A percentile compares a stretch with the other conserved stretches of the same genome.
Evolutionary conservation across 2,113 vertebrate genomes (phyloP).

Genomic region (Mesembrinibis cayennensis): DNA sequence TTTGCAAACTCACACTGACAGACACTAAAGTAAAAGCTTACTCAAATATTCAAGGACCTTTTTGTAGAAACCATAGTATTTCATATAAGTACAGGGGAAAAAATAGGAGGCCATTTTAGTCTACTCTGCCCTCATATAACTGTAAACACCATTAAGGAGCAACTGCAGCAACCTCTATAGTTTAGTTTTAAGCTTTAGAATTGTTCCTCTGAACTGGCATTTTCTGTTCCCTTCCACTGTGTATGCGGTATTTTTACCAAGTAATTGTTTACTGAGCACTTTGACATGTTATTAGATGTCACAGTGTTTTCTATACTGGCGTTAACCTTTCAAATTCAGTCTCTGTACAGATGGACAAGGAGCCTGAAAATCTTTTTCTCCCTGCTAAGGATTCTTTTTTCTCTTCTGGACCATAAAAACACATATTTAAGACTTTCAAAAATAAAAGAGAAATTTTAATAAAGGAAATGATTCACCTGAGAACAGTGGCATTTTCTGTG

Average conservation of each 20-base stretch:
- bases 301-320: background rate
- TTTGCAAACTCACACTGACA: slow-evolving; percentile 40
- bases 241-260: background rate
- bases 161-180: background rate
- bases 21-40: slow-evolving; percentile 49
- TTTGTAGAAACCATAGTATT: background rate
- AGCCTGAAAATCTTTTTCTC: slow-evolving; percentile 48
- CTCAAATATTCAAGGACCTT: slow-evolving; percentile 33
- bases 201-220: background rate
- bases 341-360: slow-evolving; percentile 47
- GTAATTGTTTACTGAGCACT: background rate
- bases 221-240: background rate
- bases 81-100: background rate
- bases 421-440: slow-evolving; percentile 3
- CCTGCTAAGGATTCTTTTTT: slow-evolving; percentile 44
- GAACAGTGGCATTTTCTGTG: slow-evolving; percentile 28
- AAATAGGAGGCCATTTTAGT: slow-evolving; percentile 1
- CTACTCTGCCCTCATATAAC: background rate
- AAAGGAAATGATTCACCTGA: slow-evolving; percentile 6
- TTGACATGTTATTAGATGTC: slow-evolving; percentile 9
- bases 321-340: slow-evolving; percentile 61
- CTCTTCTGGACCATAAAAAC: slow-evolving; percentile 17
- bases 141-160: slow-evolving; percentile 22
- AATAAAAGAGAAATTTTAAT: background rate
- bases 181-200: background rate